phyloP scores from a whole-genome alignment of 2,797 vertebrate genomes.

The Paratrypauchen microcephalus region DNA sequence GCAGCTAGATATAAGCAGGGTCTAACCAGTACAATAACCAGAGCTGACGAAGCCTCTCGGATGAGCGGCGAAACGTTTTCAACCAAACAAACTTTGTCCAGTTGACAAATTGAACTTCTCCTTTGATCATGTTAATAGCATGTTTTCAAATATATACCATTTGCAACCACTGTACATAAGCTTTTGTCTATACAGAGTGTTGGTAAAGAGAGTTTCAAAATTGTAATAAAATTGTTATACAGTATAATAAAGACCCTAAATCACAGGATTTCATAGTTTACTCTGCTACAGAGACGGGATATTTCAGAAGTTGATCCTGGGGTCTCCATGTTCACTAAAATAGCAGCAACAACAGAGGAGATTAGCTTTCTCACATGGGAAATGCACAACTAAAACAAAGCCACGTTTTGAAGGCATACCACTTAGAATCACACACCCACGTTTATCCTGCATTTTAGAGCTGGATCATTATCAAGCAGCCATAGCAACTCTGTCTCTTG shows the following conservation, averaged over 20 bases:
- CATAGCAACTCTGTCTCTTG: slow-evolving; percentile 16
- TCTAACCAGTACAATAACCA: too few relatives aligned
- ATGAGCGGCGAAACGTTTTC: too few relatives aligned
- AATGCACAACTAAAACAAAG: slow-evolving; percentile 49
- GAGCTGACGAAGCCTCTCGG: too few relatives aligned
- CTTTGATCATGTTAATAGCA: background rate
- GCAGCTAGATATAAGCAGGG: too few relatives aligned
- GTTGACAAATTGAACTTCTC: too few relatives aligned
- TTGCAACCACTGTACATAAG: background rate
- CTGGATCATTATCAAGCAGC: slow-evolving; percentile 15
- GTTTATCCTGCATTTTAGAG: slow-evolving; percentile 46
- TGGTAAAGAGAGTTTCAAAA: background rate
- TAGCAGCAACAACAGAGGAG: slow-evolving; percentile 40
- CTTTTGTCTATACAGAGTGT: background rate
- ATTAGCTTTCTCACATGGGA: slow-evolving; percentile 33
- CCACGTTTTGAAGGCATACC: slow-evolving; percentile 59
- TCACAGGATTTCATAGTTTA: slow-evolving; percentile 18
- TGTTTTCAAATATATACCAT: background rate
- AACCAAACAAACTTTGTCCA: too few relatives aligned
- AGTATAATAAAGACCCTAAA: background rate
- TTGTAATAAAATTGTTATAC: background rate
- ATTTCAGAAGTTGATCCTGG: slow-evolving; percentile 33
- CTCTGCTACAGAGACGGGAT: slow-evolving; percentile 16
- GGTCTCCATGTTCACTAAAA: slow-evolving; percentile 51
- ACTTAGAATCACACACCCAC: slow-evolving; percentile 57